Base-by-base conservation (phyloP, 1,140 invertebrate species). In the Habropoda laboriosa region DNA sequence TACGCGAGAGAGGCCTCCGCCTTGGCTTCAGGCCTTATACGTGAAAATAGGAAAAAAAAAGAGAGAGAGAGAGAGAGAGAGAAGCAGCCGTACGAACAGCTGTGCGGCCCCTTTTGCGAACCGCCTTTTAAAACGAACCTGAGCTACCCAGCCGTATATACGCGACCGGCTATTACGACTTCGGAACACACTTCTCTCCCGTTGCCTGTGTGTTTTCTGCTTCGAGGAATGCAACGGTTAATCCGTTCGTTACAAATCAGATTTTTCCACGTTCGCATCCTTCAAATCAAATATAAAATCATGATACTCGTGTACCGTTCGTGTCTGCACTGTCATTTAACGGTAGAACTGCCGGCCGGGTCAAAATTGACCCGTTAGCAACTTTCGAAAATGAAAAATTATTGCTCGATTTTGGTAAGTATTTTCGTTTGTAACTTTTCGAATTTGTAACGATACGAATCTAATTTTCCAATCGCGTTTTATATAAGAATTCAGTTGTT, bases 41-140 rank as follows among this genome's bases (percentile, higher is more conserved):
- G 84, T 81, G 51, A 79, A 75, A 75, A 76, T 60, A 60, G 76
- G n/a, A 13, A n/a, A 13, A 74, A 68, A 51, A 51, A 61, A 10
- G 49, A 10, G 74, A 63, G 38, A 47, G 63, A 64, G 47, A 57
- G 21, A 53, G 32, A 57, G 67, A 66, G 57, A 49, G 42, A 30
- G 21, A 12, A n/a, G 27, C 42, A 58, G 74, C 42, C 61, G 58
- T 55, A 49, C 63, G 72, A 83, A 86, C 85, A 86, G 85, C 85
- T 86, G 85, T 85, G 85, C 85, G 85, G 85, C 40, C 80, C 83
- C 83, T 86, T 86, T 86, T 82, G 80, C 85, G 80, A 81, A 63
- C 58, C 30, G 83, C 72, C 83, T 86, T 86, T 86, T 82, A 86
- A 85, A 86, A 86, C 80, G 71, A 55, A 60, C 49, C 30, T 27